Evolutionary conservation across 2,797 vertebrate genomes (phyloP).

Genomic region (Antennarius maculatus): DNA sequence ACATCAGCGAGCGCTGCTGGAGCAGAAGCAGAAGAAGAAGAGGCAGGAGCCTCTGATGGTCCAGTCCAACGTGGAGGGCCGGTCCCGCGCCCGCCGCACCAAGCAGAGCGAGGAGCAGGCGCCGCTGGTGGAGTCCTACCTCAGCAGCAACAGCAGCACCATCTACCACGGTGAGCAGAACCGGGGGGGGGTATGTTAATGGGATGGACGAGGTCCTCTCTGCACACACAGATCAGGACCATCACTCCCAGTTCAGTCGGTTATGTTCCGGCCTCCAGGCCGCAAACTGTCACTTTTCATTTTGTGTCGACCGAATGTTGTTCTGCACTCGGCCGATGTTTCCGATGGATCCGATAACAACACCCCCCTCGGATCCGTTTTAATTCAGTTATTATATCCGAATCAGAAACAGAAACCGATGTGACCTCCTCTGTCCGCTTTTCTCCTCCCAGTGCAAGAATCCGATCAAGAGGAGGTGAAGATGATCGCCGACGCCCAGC

Average conservation of each 20-base stretch:
- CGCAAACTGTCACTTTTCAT: constrained; percentile 40
- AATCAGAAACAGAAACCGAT: no score
- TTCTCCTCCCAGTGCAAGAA: constrained; percentile 88
- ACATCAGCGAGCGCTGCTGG: constrained; percentile 89
- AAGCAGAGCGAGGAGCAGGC: constrained; percentile 97
- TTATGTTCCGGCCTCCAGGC: constrained; percentile 43
- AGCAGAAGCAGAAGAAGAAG: constrained; percentile 99
- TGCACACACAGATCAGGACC: constrained; percentile 41
- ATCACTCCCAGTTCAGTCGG: constrained; percentile 27
- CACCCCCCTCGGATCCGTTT: no score
- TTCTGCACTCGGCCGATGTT: constrained; percentile 24
- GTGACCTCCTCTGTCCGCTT: no score
- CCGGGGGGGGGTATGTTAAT: no score
- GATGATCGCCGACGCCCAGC: constrained; percentile 84
- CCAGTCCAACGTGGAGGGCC: constrained; percentile 93
- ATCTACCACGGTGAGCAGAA: constrained; percentile 90
- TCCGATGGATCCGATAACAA: constrained; percentile 2
- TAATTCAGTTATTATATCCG: no score
- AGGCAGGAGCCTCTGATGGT: constrained; percentile 98
- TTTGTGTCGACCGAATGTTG: constrained; percentile 23
- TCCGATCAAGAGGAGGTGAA: constrained; percentile 91
- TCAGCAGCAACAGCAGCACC: constrained; percentile 96
- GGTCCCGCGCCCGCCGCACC: constrained; percentile 88
- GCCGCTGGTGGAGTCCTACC: constrained; percentile 95
- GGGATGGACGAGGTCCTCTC: constrained; percentile 45